Evolutionary conservation across 1,140 invertebrate genomes (phyloP).

Genomic region (Choristoneura fumiferana): DNA sequence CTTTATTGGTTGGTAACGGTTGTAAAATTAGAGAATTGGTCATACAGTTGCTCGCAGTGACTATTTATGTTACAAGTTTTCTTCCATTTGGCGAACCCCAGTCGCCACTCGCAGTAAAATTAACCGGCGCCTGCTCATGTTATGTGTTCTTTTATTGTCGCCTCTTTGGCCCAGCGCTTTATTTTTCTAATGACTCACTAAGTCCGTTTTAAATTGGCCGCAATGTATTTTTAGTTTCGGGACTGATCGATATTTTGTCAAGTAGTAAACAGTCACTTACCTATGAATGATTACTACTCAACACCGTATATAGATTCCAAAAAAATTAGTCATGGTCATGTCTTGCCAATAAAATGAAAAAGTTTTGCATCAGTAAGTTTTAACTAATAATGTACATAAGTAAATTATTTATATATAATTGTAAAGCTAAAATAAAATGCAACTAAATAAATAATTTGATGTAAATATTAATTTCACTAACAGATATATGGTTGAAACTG

Average conservation of each 20-base stretch:
- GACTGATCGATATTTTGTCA: conserved; percentile 11
- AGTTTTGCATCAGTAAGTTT: too few species aligned
- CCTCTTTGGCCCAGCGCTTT: conserved; percentile 46
- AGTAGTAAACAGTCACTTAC: conserved; percentile 8
- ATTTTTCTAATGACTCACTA: conserved; percentile 66
- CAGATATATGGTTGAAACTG: too few species aligned
- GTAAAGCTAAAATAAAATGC: too few species aligned
- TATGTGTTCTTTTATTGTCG: conserved; percentile 58
- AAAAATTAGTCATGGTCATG: too few species aligned
- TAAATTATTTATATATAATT: too few species aligned
- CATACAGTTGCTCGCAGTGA: conserved; percentile 42
- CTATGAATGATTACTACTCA: too few species aligned
- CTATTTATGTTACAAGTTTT: conserved; percentile 62
- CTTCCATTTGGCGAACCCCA: conserved; percentile 59
- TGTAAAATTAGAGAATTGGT: conserved; percentile 70
- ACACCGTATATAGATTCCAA: too few species aligned
- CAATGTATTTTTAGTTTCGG: conserved; percentile 21
- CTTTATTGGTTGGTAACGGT: conserved; percentile 25
- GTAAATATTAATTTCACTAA: too few species aligned
- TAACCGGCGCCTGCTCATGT: conserved; percentile 55
- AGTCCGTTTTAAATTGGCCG: conserved; percentile 50
- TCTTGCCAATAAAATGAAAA: too few species aligned
- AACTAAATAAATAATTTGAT: too few species aligned
- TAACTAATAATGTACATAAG: too few species aligned
- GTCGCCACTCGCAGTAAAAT: conserved; percentile 49